Percentiles rank a stretch among this genome's conserved stretches.
Evolutionary conservation across 2,113 vertebrate species (phyloP).

Genomic region (Salvelinus sp.): DNA sequence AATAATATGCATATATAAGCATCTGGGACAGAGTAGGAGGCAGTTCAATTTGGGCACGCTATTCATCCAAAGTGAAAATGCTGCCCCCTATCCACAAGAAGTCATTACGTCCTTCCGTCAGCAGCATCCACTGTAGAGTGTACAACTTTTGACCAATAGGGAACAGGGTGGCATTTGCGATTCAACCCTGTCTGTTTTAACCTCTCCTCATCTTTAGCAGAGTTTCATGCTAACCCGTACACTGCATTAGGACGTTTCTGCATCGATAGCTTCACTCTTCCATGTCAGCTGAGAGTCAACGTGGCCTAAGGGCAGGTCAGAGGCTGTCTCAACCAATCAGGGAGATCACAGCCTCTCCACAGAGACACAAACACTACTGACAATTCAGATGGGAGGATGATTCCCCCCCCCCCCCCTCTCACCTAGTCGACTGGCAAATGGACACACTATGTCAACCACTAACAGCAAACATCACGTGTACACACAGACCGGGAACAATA

Average conservation of each 20-base stretch:
- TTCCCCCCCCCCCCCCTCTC: not conserved
- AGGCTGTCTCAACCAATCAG: conserved; percentile 77
- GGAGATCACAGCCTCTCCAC: conserved; percentile 67
- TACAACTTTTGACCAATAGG: not conserved
- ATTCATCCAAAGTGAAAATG: too few species aligned
- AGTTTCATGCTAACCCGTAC: conserved; percentile 50
- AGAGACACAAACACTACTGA: conserved; percentile 55
- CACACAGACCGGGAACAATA: too few species aligned
- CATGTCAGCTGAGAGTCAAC: conserved; percentile 68
- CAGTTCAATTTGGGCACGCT: too few species aligned
- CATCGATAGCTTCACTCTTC: conserved; percentile 77
- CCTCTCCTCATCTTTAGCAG: conserved; percentile 45
- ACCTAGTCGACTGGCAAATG: conserved; percentile 47
- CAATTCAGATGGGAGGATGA: conserved; percentile 70
- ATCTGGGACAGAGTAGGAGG: too few species aligned
- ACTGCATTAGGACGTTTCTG: conserved; percentile 75
- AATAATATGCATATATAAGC: too few species aligned
- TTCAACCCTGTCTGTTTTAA: conserved; percentile 34
- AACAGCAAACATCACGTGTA: conserved; percentile 12
- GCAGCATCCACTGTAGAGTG: not conserved
- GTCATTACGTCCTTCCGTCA: too few species aligned
- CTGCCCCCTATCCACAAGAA: too few species aligned
- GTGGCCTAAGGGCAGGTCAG: conserved; percentile 67
- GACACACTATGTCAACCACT: conserved; percentile 49
- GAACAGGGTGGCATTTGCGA: too few species aligned